A percentile compares a stretch with the other conserved stretches of the same genome.
Evolutionary conservation across 2,113 vertebrate genomes (phyloP).

Genomic region (Zosterops pallidus): DNA sequence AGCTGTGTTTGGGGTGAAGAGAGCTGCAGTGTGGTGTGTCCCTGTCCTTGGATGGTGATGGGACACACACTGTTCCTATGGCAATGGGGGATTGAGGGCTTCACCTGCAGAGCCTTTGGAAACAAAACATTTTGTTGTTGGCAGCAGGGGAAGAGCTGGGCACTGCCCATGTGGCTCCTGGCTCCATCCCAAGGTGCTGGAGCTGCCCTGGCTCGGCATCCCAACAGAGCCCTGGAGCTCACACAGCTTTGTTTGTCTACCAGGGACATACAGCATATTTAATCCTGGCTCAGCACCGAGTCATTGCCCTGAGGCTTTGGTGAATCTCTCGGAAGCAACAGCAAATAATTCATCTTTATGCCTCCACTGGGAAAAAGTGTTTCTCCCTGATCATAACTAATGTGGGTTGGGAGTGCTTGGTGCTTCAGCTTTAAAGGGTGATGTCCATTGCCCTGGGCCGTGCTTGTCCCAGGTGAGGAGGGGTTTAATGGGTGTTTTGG

Average conservation of each 20-base stretch:
- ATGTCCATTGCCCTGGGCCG: accelerated
- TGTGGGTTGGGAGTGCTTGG: accelerated
- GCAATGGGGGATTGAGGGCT: neutral
- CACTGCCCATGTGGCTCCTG: accelerated
- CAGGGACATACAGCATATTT: neutral
- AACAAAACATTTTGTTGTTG: neutral
- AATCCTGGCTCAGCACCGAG: neutral
- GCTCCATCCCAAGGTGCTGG: neutral
- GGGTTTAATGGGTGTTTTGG: neutral
- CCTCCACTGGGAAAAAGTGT: neutral
- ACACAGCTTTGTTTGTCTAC: neutral
- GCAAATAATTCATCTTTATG: neutral
- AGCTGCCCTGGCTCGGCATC: neutral
- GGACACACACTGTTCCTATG: neutral
- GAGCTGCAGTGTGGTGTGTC: neutral
- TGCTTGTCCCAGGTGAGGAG: neutral
- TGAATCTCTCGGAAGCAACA: neutral
- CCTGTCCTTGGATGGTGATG: neutral
- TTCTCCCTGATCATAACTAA: neutral
- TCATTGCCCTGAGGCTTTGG: neutral
- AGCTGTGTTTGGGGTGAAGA: neutral
- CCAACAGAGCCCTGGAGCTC: neutral
- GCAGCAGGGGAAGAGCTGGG: accelerated
- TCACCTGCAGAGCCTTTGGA: neutral
- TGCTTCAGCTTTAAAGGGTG: neutral